Evolutionary conservation across 2,888 invertebrate species (phyloP).

Genomic region (Sceliomorpha sp.): DNA sequence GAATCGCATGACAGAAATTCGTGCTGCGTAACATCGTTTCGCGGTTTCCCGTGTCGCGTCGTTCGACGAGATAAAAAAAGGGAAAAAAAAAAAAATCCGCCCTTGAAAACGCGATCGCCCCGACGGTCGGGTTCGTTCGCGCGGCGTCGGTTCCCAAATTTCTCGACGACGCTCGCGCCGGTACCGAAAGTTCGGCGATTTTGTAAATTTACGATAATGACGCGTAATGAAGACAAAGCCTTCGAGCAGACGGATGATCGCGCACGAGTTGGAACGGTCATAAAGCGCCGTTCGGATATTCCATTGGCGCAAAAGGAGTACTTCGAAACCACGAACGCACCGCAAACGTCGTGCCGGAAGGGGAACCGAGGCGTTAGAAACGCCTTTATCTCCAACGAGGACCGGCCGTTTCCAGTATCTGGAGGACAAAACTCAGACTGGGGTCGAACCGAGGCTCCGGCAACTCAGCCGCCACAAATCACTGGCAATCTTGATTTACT

Average conservation of each 20-base stretch:
- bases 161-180: too few species aligned
- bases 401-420: constrained; percentile 65
- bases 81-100: background rate
- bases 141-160: too few species aligned
- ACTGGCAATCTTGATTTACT: constrained; percentile 79
- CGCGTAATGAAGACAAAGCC: background rate
- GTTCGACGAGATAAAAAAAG: too few species aligned
- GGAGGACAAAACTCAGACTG: constrained; percentile 64
- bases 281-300: constrained; percentile 41
- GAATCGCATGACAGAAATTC: constrained; percentile 39
- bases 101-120: background rate
- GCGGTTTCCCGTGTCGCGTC: constrained; percentile 12
- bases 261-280: constrained; percentile 29
- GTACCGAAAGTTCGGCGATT: too few species aligned
- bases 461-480: constrained; percentile 75
- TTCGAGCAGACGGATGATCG: constrained; percentile 38
- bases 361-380: constrained; percentile 56
- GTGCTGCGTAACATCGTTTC: constrained; percentile 20
- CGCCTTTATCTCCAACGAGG: constrained; percentile 65
- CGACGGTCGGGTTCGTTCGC: too few species aligned
- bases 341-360: constrained; percentile 43
- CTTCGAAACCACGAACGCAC: constrained; percentile 29
- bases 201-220: too few species aligned
- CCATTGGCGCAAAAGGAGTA: constrained; percentile 36
- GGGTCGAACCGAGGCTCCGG: constrained; percentile 59